Evolutionary conservation across 2,888 invertebrate genomes (phyloP), one percentile per base, ranked within the genome.

Genomic region (Piscicola geometra): DNA sequence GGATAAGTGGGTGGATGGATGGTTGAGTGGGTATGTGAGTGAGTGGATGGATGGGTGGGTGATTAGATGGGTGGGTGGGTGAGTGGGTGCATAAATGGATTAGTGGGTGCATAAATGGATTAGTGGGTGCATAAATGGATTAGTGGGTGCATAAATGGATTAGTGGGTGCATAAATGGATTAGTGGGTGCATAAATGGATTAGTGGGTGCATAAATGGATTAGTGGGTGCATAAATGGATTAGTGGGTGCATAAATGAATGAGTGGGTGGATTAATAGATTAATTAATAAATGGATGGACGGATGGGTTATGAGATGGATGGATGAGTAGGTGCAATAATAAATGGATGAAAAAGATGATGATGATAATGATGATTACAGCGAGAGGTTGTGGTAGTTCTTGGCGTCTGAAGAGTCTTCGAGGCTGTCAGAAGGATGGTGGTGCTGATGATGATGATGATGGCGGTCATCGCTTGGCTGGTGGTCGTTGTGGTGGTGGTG

Each of bases 21-120:
- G 60, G 9, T 25, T 9, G 3, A 21, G 21, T 56, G n/a, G n/a
- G 60, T 56, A 78, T 70, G 85, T 86, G 79, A 25, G 35, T 15
- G 15, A 33, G 30, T 71, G 71, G 30, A 9, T 3, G 25, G 30
- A 21, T 28, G 28, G 50, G n/a, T 32, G 15, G 15, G 18, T 21
- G 1, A 9, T 28, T 50, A 21, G 5, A 21, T 12, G 35, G 25
- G 60, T 56, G 3, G 60, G 9, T 25, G 60, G 9, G 3, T 9
- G 3, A 21, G 21, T 56, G n/a, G n/a, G 60, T 56, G 60, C n/a
- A n/a, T n/a, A n/a, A n/a, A 5, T 86, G 79, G 21, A 47, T 15
- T 15, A 33, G 30, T 71, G 71, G 30, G 3, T 3, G 25, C 5
- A 21, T 28, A 28, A 41, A n/a, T 32, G 15, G 15, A 9, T 21